These are phyloP conservation scores for Chalcosyrphus nemorum DNA, from an alignment of 2,888 invertebrate genomes.

Conservation along the genomic window DNA sequence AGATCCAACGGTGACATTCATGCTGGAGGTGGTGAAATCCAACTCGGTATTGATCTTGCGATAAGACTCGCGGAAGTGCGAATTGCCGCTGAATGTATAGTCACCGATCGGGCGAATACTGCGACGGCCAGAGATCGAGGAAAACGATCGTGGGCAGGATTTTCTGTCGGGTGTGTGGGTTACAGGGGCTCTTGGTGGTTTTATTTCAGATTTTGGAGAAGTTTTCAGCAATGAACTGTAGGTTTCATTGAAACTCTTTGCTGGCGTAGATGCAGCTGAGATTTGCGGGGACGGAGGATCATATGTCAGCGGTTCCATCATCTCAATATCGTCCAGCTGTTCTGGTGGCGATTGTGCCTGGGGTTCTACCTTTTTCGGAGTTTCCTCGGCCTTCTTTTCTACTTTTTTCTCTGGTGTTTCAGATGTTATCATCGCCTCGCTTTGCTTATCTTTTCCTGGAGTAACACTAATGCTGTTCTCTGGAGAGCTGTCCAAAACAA, in stretches of 20 bases:
- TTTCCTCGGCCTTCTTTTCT: background rate
- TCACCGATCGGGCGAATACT: slow-evolving; percentile 77
- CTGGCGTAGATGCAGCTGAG: slow-evolving; percentile 49
- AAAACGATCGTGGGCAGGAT: slow-evolving; percentile 75
- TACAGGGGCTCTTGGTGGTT: slow-evolving; percentile 70
- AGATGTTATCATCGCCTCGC: background rate
- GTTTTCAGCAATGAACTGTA: background rate
- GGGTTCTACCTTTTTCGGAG: slow-evolving; percentile 17
- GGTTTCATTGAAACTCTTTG: slow-evolving; percentile 27
- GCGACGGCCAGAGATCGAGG: slow-evolving; percentile 79
- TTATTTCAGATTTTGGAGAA: slow-evolving; percentile 75
- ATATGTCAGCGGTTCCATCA: slow-evolving; percentile 75
- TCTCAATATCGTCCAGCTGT: slow-evolving; percentile 77
- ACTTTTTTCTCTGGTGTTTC: slow-evolving; percentile 10
- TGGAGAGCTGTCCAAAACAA: slow-evolving; percentile 9
- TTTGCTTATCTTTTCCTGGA: background rate
- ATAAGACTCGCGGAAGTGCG: slow-evolving; percentile 77
- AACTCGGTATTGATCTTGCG: slow-evolving; percentile 78
- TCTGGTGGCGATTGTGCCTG: slow-evolving; percentile 6
- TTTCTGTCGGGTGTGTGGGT: slow-evolving; percentile 75
- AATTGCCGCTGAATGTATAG: slow-evolving; percentile 76
- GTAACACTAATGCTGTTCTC: slow-evolving; percentile 5
- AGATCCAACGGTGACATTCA: slow-evolving; percentile 81
- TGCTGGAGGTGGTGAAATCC: slow-evolving; percentile 78
- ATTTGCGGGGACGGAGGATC: slow-evolving; percentile 6